phyloP scores from a whole-genome alignment of 30 jellyfish, hydroid and myxozoan genomes.

The Catostylus mosaicus region DNA sequence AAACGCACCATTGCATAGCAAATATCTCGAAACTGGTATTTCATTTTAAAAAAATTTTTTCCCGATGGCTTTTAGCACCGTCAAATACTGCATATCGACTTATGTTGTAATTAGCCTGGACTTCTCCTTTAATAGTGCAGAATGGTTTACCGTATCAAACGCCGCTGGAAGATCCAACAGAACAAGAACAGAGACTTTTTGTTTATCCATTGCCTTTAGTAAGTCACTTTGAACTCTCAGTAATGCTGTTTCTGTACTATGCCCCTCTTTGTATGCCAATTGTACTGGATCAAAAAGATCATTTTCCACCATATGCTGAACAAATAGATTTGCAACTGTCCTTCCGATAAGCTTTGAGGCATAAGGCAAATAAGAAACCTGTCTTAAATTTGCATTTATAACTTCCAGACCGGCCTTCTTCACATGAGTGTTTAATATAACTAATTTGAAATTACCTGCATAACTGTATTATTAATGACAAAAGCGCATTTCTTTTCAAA shows the following conservation, averaged over 20 bases:
- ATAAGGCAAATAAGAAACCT: slow-evolving; percentile 43
- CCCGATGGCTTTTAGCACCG: no score
- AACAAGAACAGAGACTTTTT: slow-evolving; percentile 28
- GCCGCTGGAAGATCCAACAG: slow-evolving; percentile 56
- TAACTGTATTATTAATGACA: no score
- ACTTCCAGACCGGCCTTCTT: slow-evolving; percentile 51
- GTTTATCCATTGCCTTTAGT: slow-evolving; percentile 22
- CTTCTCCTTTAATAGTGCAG: neutral
- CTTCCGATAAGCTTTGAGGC: slow-evolving; percentile 51
- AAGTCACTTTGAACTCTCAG: slow-evolving; percentile 42
- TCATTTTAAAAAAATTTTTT: no score
- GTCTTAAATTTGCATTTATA: slow-evolving; percentile 54
- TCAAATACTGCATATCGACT: no score
- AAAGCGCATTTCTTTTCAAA: no score
- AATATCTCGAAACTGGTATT: no score
- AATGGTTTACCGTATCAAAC: slow-evolving; percentile 54
- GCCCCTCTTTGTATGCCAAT: slow-evolving; percentile 53
- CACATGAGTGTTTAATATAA: slow-evolving; percentile 29
- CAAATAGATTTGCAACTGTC: slow-evolving; percentile 51
- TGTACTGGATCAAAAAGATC: slow-evolving; percentile 52
- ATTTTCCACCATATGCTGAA: slow-evolving; percentile 57
- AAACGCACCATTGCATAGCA: no score
- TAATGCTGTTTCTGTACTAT: slow-evolving; percentile 63
- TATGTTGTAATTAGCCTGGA: no score
- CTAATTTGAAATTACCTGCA: no score